These are phyloP conservation scores for Drosophila gunungcola DNA, from an alignment of 1,140 invertebrate species.

Conservation along the genomic window DNA sequence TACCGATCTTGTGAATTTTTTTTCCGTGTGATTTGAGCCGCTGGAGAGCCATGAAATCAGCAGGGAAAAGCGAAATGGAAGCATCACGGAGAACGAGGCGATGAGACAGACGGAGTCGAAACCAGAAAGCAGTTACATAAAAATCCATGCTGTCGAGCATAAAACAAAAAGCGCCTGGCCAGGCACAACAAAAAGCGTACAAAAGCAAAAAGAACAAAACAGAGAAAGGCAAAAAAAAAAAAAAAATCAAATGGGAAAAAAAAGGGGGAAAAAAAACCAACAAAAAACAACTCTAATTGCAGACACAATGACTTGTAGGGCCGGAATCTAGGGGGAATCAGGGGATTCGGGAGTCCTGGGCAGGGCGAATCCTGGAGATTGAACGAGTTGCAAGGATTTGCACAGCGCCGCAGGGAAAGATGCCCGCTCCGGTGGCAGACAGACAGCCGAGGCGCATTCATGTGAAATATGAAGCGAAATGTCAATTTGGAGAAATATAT, in stretches of 20 bases:
- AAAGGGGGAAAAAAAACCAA: constrained; percentile 56
- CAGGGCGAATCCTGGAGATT: constrained; percentile 53
- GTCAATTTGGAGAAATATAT: constrained; percentile 66
- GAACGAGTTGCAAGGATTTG: constrained; percentile 82
- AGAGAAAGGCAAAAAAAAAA: constrained; percentile 36
- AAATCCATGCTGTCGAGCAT: constrained; percentile 79
- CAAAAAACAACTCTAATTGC: constrained; percentile 82
- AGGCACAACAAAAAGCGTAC: constrained; percentile 59
- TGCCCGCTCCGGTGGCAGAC: constrained; percentile 59
- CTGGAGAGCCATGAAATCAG: constrained; percentile 69
- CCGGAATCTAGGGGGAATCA: constrained; percentile 13
- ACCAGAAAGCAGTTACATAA: constrained; percentile 82
- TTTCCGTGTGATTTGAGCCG: constrained; percentile 6
- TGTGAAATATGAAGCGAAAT: constrained; percentile 83
- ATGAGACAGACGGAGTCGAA: constrained; percentile 53
- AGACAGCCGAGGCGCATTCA: constrained; percentile 77
- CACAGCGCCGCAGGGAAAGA: constrained; percentile 70
- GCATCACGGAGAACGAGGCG: constrained; percentile 30
- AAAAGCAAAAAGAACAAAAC: constrained; percentile 50
- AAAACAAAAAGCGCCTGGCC: constrained; percentile 79
- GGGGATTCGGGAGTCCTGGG: constrained; percentile 8
- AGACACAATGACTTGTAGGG: constrained; percentile 75
- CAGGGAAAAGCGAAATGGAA: constrained; percentile 61
- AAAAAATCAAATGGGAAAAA: constrained; percentile 13
- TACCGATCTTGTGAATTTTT: neutral